phyloP scores from a whole-genome alignment of 2,113 vertebrate genomes.

The Agapornis roseicollis region DNA sequence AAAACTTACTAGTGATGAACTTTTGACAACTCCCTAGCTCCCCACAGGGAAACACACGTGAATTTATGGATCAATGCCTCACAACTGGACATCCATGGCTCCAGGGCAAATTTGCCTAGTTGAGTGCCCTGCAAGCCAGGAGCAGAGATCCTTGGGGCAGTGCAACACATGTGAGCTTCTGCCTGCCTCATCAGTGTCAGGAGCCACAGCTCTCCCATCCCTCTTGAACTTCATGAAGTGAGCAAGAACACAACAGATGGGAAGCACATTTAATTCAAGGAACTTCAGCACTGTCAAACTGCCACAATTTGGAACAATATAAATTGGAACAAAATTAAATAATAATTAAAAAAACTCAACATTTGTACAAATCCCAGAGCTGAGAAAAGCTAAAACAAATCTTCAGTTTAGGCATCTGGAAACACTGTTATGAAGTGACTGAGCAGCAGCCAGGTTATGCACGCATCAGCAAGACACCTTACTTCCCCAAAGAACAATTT shows the following conservation, averaged over 20 bases:
- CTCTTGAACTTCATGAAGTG: neutral
- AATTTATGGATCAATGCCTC: neutral
- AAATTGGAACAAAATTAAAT: neutral
- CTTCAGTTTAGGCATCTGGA: neutral
- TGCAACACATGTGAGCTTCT: neutral
- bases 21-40: neutral
- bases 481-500: neutral
- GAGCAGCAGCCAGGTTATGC: neutral
- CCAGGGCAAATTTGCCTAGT: neutral
- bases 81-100: neutral
- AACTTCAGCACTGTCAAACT: neutral
- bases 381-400: neutral
- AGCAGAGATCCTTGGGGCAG: neutral
- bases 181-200: neutral
- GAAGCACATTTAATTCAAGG: neutral
- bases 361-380: neutral
- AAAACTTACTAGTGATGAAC: neutral
- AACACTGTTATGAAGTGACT: neutral
- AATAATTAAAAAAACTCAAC: neutral
- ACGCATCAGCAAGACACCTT: neutral
- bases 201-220: rapidly evolving
- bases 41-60: neutral
- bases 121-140: rapidly evolving
- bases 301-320: neutral
- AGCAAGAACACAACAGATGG: neutral